Evolutionary conservation across 2,113 vertebrate genomes (phyloP), one percentile per base, ranked within the genome.

Genomic region (Dipodomys spectabilis): DNA sequence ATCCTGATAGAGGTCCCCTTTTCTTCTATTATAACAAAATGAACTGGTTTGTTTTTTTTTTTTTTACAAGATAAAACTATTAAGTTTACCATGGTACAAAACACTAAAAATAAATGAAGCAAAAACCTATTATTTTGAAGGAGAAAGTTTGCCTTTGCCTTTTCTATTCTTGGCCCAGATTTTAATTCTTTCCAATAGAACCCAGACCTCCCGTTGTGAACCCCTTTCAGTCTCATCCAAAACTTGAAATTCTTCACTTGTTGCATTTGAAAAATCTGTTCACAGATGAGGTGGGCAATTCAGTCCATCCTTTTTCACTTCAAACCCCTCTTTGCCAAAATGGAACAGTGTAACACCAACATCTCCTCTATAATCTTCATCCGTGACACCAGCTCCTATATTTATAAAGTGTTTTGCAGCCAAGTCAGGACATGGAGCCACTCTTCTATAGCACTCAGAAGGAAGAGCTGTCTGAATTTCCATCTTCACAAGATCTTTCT

Each of bases 341-440:
- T 99, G 99, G 97, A 99, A 99, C 3, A 99, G 98, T 23, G 99
- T 98, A 20, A 99, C 99, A 64, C 99, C 99, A 65, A 99, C 97
- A 67, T 99, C 99, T 91, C 99, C 99, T 97, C 99, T 98, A 91
- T 99, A 99, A 97, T 99, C 99, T 90, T 99, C 99, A 97, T 99
- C 99, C 85, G 99, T 98, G 77, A 99, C 99, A 79, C 99, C 99
- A 96, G 99, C 99, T 99, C 53, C 53, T 57, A 57, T 13, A 13
- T 57, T 13, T 57, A 57, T 57, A 53, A 53, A 53, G 49, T 53
- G 49, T 53, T 53, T 53, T 53, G 49, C 49, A 53, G 49, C 53
- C 53, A 57, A 57, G 53, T 13, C 53, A 57, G 53, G 53, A 18
- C 15, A 57, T 13, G 15, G 53, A 57, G 15, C 12, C 53, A 57